Conservation (phyloP, 2,888 invertebrate genomes). For the Nasonia oneida region DNA sequence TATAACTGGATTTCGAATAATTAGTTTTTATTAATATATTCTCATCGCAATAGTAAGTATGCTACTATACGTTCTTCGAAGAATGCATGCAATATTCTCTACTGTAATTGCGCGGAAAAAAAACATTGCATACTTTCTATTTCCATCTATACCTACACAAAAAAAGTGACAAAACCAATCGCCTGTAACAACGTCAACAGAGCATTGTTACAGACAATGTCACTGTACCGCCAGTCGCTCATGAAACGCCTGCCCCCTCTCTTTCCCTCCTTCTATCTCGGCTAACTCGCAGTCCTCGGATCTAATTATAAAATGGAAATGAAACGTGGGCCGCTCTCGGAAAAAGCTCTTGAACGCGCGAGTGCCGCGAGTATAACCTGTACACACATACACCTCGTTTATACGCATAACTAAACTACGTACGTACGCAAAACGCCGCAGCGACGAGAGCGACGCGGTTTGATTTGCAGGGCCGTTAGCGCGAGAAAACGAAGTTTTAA, state of each 20-base stretch:
- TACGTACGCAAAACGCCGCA: not conserved
- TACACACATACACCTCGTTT: not conserved
- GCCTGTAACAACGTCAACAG: too few species aligned
- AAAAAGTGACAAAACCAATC: too few species aligned
- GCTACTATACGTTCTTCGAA: too few species aligned
- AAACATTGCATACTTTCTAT: too few species aligned
- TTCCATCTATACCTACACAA: too few species aligned
- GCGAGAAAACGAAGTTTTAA: conserved; percentile 30
- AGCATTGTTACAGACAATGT: not conserved
- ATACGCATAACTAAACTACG: not conserved
- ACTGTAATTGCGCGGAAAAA: too few species aligned
- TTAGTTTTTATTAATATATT: too few species aligned
- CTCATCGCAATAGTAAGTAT: too few species aligned
- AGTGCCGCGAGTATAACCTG: not conserved
- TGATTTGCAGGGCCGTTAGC: not conserved
- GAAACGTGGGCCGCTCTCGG: not conserved
- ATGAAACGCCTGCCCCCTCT: not conserved
- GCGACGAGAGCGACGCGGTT: too few species aligned
- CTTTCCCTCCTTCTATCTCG: not conserved
- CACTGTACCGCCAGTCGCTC: not conserved
- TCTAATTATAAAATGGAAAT: conserved; percentile 34
- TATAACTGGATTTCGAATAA: too few species aligned
- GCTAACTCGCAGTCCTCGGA: not conserved
- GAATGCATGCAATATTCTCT: too few species aligned
- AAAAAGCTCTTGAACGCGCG: not conserved